Base-by-base conservation (phyloP, 2,797 vertebrate genomes). In the Tenualosa ilisha region DNA sequence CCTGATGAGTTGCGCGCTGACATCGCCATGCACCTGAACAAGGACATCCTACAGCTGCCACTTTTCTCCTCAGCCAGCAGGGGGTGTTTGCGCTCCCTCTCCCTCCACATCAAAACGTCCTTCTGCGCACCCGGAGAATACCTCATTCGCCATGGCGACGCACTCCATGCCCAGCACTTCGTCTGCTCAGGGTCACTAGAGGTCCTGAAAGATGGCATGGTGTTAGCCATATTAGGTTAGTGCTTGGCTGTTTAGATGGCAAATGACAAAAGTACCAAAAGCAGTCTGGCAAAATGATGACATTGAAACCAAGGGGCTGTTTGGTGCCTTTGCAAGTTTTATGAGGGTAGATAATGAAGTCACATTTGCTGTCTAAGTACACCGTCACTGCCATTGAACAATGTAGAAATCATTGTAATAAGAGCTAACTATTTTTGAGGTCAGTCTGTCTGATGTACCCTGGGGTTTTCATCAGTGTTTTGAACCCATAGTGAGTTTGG, bases 91-190 rank as follows among this genome's bases (percentile, higher is more conserved):
- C 96, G 98, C 83, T 97, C 98, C 31, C 96, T 99, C 85, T 99
- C 98, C 0, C 94, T 99, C 86, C 97, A 98, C 93, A 97, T 99
- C 93, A 99, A 99, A 93, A 97, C 97, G 12, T 98, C 97, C 0
- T 99, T 99, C 93, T 99, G 98, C 0, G 97, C 97, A 6, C 98
- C 98, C 0, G 98, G 98, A 22, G 98, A 99, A 91, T 99, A 97
- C 90, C 96, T 99, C 50, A 94, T 99, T 86, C 97, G 97, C 31
- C 96, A 97, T 3, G 98, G 98, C 2, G 98, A 99, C 0, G 97
- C 98, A 0, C 93, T 99, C 75, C 97, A 99, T 88, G 97, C 97
- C 9, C 96, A 97, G 91, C 98, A 98, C 90, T 99, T 97, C 0
- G 97, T 99, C 88, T 98, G 97, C 92, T 97, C 98, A 0, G 98